Conservation (phyloP, 2,113 vertebrate genomes). For the Hemibagrus wyckioides region DNA sequence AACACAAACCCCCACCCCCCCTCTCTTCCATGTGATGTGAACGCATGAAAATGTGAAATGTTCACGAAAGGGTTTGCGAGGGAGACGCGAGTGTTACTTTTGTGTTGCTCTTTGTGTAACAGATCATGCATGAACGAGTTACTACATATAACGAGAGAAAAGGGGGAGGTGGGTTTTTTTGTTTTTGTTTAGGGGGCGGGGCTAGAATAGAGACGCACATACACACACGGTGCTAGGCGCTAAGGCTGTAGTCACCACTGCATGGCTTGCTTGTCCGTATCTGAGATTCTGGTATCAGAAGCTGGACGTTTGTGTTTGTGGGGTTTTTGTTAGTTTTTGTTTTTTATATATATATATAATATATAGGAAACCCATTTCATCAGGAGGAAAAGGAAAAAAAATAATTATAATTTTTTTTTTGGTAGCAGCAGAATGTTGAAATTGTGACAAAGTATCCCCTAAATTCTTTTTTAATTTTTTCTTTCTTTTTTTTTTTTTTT, state of each 20-base stretch:
- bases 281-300: constrained; percentile 12
- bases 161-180: too few species aligned
- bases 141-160: constrained; percentile 25
- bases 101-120: constrained; percentile 25
- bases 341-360: neutral
- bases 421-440: neutral
- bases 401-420: neutral
- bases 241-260: constrained; percentile 25
- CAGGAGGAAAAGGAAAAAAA: neutral
- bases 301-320: constrained; percentile 29
- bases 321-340: neutral
- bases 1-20: too few species aligned
- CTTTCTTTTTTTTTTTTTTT: too few species aligned
- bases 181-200: neutral
- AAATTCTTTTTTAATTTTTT: too few species aligned
- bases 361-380: neutral
- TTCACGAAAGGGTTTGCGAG: neutral
- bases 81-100: constrained; percentile 10
- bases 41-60: constrained; percentile 10
- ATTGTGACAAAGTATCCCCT: neutral
- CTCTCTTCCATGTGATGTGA: neutral
- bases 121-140: constrained; percentile 46
- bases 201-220: neutral
- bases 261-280: constrained; percentile 49
- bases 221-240: constrained; percentile 5